Evolutionary conservation across 2,888 invertebrate genomes (phyloP), one percentile per base, ranked within the genome.

Genomic region (Rhyacophila evoluta): DNA sequence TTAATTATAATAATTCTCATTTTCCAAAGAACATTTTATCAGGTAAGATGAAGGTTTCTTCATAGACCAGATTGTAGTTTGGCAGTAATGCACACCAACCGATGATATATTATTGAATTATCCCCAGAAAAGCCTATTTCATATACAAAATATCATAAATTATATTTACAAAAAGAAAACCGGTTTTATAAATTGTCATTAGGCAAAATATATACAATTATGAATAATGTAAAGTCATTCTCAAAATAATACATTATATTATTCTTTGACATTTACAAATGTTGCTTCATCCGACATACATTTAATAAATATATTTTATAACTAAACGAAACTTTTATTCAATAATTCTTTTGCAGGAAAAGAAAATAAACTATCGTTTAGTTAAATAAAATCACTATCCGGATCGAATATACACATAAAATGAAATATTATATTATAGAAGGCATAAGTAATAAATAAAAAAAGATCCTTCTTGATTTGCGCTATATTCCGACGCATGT

Each of bases 311-410:
- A 12, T 39, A 12, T 39, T 25, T 25, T 25, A 19, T 25, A 15
- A 5, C 55, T 8, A 19, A 55, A 55, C 55, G 25, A 55, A 55
- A 55, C 55, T 55, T 55, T 55, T 55, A 55, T 55, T 55, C 25
- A 5, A 55, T 55, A 55, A 19, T 55, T 55, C 55, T 55, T 55
- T 55, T 19, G 19, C 55, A 19, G 1, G 19, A 55, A 55, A 55
- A 55, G 55, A 55, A 55, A 55, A 55, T 55, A 55, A 55, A 55
- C 55, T 55, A 55, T 55, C 55, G 55, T 55, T 55, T 19, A 25
- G 55, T 19, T 19, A 10, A 15, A 8, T 55, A 19, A 6, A 55
- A 19, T 19, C 10, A 25, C 12, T 55, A 55, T 55, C 19, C 10
- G 55, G 55, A 10, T 55, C 4, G 19, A 25, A 55, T 55, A 55